Evolutionary conservation across 1,140 invertebrate genomes (phyloP).

Genomic region (Marisa cornuarietis): DNA sequence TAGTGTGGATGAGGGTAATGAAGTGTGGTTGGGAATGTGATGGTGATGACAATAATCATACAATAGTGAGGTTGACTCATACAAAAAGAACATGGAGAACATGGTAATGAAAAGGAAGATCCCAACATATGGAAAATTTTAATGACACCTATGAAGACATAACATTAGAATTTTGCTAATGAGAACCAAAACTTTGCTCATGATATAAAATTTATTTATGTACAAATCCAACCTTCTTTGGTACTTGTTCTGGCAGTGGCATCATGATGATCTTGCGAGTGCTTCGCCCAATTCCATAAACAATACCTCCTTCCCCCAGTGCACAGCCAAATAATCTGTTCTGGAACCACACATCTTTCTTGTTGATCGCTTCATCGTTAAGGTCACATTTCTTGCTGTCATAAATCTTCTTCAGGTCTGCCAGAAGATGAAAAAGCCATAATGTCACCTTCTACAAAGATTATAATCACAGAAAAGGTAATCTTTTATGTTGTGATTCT

Average conservation of each 20-base stretch:
- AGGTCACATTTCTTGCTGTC: conserved; percentile 55
- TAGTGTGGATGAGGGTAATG: too few relatives aligned
- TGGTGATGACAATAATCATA: too few relatives aligned
- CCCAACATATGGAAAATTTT: too few relatives aligned
- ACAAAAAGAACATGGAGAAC: too few relatives aligned
- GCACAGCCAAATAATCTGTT: conserved; percentile 48
- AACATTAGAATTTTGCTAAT: too few relatives aligned
- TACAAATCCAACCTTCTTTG: conserved; percentile 49
- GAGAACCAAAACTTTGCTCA: too few relatives aligned
- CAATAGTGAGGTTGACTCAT: too few relatives aligned
- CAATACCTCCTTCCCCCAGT: conserved; percentile 38
- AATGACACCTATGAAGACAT: too few relatives aligned
- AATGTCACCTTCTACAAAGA: too few relatives aligned
- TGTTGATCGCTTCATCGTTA: conserved; percentile 52
- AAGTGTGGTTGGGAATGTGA: too few relatives aligned
- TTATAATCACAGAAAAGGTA: not conserved
- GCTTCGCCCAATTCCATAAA: conserved; percentile 50
- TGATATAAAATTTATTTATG: too few relatives aligned
- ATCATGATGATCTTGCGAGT: conserved; percentile 50
- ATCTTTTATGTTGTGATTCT: not conserved
- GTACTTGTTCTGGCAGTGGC: conserved; percentile 42
- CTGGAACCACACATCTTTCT: conserved; percentile 46
- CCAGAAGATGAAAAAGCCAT: conserved; percentile 8
- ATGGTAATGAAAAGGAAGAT: too few relatives aligned
- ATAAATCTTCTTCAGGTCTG: conserved; percentile 44